These are phyloP conservation scores for Rhorus exstirpatorius DNA, from an alignment of 2,888 invertebrate genomes.

Conservation along the genomic window DNA sequence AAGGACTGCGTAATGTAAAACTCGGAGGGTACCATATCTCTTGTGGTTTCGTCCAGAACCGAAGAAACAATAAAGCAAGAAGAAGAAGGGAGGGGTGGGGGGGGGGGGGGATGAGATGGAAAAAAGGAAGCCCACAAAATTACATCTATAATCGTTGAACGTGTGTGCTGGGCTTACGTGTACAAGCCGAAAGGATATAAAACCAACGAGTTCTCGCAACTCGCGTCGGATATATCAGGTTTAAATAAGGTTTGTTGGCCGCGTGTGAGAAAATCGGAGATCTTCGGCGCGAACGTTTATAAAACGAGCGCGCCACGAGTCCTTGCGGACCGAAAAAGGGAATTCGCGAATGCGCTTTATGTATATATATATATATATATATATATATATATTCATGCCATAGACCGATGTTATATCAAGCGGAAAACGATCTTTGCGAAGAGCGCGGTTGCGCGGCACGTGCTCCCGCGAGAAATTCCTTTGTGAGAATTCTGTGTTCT, in stretches of 20 bases:
- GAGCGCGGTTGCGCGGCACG: constrained; percentile 54
- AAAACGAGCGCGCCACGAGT: constrained; percentile 59
- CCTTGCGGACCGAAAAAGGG: constrained; percentile 68
- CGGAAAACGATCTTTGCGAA: constrained; percentile 60
- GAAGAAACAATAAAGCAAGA: constrained; percentile 36
- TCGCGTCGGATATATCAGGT: constrained; percentile 39
- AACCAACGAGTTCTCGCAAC: constrained; percentile 73
- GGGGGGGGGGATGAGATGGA: constrained; percentile 4
- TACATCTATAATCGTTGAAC: constrained; percentile 63
- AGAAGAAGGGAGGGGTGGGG: constrained; percentile 7
- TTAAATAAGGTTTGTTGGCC: constrained; percentile 28
- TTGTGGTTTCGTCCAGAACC: constrained; percentile 45
- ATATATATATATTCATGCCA: neutral
- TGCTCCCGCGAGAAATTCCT: constrained; percentile 65
- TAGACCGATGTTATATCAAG: neutral
- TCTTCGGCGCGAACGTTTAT: constrained; percentile 45
- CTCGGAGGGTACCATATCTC: constrained; percentile 27
- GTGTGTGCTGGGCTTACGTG: constrained; percentile 21
- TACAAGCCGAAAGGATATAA: constrained; percentile 62
- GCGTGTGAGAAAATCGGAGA: constrained; percentile 67
- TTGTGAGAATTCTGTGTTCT: constrained; percentile 48
- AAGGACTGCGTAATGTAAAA: constrained; percentile 54
- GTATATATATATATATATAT: neutral
- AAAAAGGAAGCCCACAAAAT: constrained; percentile 27
- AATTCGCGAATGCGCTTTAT: constrained; percentile 55